Evolutionary conservation across 2,113 vertebrate genomes (phyloP), one percentile per base, ranked within the genome.

Genomic region (Pterocles gutturalis): DNA sequence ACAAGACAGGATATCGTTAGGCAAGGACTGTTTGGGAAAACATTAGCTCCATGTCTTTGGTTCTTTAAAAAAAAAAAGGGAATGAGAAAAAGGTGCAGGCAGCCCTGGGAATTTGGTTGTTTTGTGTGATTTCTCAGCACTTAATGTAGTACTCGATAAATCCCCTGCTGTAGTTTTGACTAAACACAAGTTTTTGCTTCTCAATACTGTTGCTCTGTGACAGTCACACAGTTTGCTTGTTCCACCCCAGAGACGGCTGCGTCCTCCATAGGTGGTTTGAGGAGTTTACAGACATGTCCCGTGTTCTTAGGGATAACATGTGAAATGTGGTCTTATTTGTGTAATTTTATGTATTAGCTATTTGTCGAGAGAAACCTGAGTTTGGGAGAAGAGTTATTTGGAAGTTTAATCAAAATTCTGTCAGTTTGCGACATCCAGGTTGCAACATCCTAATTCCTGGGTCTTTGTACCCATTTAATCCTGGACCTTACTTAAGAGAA

Each of bases 11-110:
- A 38, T 90, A 75, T 14, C 9, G 82, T 77, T 92, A 94, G 34
- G 21, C n/a, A 45, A 80, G 77, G 81, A 26, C 21, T 54, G 20
- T 94, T 10, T 71, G 25, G 72, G 36, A 46, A 73, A 51, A 89
- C 64, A 79, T 71, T 78, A 91, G n/a, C 92, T 89, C 33, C 25
- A 25, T 22, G 45, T 83, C 87, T 90, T 93, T 90, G 33, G 17
- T 22, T 88, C 72, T 88, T 77, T 55, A 51, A 76, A 92, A 89
- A 41, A 26, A 53, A 26, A 53, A 76, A 38, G n/a, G 54, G 34
- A 31, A 9, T 13, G 77, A 84, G 66, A 36, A 33, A 61, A 71
- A 54, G 21, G 15, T 65, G 18, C 6, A 46, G 64, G 29, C 21
- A 71, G 45, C n/a, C 20, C 13, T 58, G 71, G 18, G 28, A 72